A percentile compares a stretch with the other conserved stretches of the same genome.
These are phyloP conservation scores for Panagrolaimus sp. DNA, from an alignment of 1,140 invertebrate genomes.

Conservation along the genomic window DNA sequence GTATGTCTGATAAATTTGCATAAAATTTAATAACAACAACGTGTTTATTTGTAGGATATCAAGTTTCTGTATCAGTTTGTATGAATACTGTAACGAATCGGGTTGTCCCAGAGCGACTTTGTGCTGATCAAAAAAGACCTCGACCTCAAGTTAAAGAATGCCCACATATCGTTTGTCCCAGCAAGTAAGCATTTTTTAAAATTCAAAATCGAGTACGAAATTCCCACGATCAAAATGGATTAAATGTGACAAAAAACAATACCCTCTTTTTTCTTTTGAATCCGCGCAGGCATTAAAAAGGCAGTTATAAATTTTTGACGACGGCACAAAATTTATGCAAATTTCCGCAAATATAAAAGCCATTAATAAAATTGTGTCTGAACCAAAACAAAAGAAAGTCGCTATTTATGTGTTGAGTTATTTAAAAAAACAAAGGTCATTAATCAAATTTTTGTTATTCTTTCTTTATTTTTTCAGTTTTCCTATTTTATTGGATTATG, in stretches of 20 bases:
- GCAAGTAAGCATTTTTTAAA: conserved; percentile 43
- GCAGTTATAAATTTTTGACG: not conserved
- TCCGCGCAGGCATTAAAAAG: not conserved
- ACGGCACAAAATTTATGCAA: not conserved
- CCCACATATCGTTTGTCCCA: conserved; percentile 42
- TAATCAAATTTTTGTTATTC: not conserved
- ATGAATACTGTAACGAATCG: conserved; percentile 44
- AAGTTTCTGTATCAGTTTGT: conserved; percentile 52
- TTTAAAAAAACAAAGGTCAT: not conserved
- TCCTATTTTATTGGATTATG: conserved; percentile 23
- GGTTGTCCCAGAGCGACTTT: conserved; percentile 50
- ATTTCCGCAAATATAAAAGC: too few species aligned
- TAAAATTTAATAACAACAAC: not conserved
- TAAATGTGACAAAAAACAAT: conserved; percentile 2
- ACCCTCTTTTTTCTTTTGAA: too few species aligned
- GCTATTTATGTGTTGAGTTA: not conserved
- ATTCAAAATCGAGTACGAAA: too few species aligned
- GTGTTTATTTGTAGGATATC: conserved; percentile 32
- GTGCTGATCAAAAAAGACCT: conserved; percentile 46
- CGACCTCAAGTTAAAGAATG: conserved; percentile 42
- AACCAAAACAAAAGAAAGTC: too few species aligned
- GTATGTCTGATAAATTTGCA: conserved; percentile 1
- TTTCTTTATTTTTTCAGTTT: too few species aligned
- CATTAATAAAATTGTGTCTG: too few species aligned
- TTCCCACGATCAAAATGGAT: not conserved